These are phyloP conservation scores for Nezara viridula DNA, from an alignment of 2,888 invertebrate species.

Conservation along the genomic window DNA sequence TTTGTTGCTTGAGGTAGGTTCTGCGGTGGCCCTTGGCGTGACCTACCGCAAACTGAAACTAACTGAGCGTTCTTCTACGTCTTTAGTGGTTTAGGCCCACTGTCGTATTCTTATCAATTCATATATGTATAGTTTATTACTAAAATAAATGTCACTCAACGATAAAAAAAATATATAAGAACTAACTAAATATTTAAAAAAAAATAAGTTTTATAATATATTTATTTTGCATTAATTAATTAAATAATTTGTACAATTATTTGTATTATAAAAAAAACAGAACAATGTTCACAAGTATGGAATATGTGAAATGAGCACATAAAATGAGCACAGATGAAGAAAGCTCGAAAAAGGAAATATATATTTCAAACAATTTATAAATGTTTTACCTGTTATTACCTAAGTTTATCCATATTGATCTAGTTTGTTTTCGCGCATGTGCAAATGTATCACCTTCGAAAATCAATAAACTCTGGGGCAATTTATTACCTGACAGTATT, in stretches of 20 bases:
- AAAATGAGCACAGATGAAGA: not conserved
- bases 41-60: constrained; percentile 41
- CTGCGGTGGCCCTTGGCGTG: constrained; percentile 10
- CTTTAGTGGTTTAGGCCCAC: not conserved
- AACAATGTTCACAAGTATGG: not conserved
- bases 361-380: not conserved
- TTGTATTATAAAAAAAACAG: not conserved
- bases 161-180: not conserved
- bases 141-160: not conserved
- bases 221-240: not conserved
- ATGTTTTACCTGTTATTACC: constrained; percentile 36
- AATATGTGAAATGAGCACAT: not conserved
- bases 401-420: constrained; percentile 39
- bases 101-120: not conserved
- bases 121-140: not conserved
- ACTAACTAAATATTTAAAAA: not conserved
- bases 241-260: not conserved
- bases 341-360: not conserved
- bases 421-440: constrained; percentile 46
- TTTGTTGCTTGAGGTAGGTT: constrained; percentile 19
- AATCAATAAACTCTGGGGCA: constrained; percentile 33
- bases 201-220: not conserved
- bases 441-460: constrained; percentile 38
- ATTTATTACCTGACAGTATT: constrained; percentile 13
- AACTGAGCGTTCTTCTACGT: constrained; percentile 22